These are phyloP conservation scores for Phaenicophaeus curvirostris DNA, from an alignment of 2,797 vertebrate species.

Conservation along the genomic window DNA sequence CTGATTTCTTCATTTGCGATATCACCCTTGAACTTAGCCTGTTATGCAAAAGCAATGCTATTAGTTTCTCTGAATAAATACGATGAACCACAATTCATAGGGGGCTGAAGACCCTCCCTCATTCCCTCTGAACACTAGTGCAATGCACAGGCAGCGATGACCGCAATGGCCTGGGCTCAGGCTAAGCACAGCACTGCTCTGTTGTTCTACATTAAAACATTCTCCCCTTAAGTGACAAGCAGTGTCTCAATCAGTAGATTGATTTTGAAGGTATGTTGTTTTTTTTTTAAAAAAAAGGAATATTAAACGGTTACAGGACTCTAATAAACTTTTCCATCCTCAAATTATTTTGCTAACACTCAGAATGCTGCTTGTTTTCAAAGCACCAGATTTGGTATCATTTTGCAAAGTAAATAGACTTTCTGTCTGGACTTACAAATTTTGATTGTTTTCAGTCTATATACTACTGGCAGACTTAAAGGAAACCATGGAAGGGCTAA, in stretches of 20 bases:
- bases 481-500: background rate
- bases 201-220: background rate
- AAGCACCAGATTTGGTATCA: background rate
- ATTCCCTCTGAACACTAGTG: background rate
- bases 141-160: background rate
- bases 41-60: constrained; percentile 26
- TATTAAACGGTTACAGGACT: background rate
- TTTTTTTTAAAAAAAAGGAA: background rate
- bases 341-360: background rate
- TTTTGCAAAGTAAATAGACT: background rate
- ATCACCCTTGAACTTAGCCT: constrained; percentile 88
- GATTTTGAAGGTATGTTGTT: background rate
- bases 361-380: background rate
- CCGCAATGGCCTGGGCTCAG: background rate
- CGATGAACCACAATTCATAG: background rate
- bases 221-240: background rate
- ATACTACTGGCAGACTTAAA: background rate
- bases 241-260: background rate
- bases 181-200: background rate
- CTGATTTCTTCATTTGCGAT: constrained; percentile 89
- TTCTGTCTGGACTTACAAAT: background rate
- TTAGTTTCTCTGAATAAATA: background rate
- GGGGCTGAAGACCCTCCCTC: background rate
- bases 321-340: background rate
- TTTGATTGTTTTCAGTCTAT: background rate